These are phyloP conservation scores for Acanthornis magna DNA, from an alignment of 2,797 vertebrate genomes.

Conservation along the genomic window DNA sequence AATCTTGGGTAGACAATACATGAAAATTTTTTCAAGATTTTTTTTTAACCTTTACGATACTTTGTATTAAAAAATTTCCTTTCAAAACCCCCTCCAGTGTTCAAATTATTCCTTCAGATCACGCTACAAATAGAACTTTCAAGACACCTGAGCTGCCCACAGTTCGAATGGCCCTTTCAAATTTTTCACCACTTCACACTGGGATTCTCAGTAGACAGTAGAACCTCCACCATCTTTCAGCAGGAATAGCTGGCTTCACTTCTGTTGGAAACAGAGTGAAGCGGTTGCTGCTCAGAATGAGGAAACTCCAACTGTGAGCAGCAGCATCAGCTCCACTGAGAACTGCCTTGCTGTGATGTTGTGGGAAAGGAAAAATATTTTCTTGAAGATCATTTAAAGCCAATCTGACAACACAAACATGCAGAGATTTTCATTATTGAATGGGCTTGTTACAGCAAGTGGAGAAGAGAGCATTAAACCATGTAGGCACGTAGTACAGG, in stretches of 20 bases:
- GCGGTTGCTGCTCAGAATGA: neutral
- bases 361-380: constrained; percentile 7
- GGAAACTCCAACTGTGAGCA: neutral
- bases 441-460: neutral
- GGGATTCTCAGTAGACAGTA: neutral
- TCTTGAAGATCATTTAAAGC: neutral
- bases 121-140: neutral
- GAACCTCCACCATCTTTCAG: neutral
- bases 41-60: neutral
- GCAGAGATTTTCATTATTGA: neutral
- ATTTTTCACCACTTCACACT: neutral
- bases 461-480: neutral
- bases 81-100: rapidly evolving
- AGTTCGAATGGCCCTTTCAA: neutral
- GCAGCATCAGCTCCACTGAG: neutral
- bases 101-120: neutral
- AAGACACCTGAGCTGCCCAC: neutral
- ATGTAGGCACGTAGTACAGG: neutral
- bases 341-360: neutral
- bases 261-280: neutral
- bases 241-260: neutral
- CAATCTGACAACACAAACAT: neutral
- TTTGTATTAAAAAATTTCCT: neutral
- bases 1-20: neutral
- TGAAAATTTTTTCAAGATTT: neutral